Percentiles rank a stretch among this genome's conserved stretches.
phyloP scores from a whole-genome alignment of 2,888 invertebrate genomes.

The Cheilosia scutellata region DNA sequence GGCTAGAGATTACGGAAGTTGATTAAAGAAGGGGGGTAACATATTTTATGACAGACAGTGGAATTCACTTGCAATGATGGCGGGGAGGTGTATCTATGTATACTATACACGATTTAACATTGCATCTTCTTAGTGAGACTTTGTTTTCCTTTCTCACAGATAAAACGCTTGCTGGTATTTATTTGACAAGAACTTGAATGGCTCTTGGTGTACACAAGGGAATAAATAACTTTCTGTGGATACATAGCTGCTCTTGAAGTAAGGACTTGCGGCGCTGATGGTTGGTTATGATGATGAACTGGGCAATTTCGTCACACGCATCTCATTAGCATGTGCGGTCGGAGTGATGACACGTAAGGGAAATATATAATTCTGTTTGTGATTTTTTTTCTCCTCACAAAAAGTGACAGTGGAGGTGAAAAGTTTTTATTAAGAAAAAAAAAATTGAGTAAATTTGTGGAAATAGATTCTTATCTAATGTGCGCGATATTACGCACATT shows the following conservation, averaged over 20 bases:
- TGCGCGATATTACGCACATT: no score
- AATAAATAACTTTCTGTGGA: slow-evolving; percentile 14
- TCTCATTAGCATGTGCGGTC: slow-evolving; percentile 36
- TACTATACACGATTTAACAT: no score
- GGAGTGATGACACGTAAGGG: slow-evolving; percentile 14
- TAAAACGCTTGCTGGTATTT: slow-evolving; percentile 7
- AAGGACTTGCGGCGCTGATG: slow-evolving; percentile 9
- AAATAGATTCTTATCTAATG: no score
- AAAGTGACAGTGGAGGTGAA: not conserved
- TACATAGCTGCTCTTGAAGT: slow-evolving; percentile 8
- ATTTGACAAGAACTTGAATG: slow-evolving; percentile 59
- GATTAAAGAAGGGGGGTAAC: not conserved
- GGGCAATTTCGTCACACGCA: slow-evolving; percentile 43
- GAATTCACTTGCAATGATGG: slow-evolving; percentile 13
- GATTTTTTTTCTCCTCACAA: not conserved
- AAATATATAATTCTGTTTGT: not conserved
- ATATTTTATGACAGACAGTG: slow-evolving; percentile 11
- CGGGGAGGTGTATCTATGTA: not conserved
- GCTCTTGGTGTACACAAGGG: slow-evolving; percentile 22
- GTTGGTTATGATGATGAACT: slow-evolving; percentile 33
- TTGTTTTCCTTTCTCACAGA: slow-evolving; percentile 49
- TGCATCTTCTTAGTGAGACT: slow-evolving; percentile 33
- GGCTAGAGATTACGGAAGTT: slow-evolving; percentile 24
- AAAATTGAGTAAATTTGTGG: no score
- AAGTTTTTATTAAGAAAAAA: not conserved